Conservation (phyloP, 2,888 invertebrate species). For the Nysson spinosus region DNA sequence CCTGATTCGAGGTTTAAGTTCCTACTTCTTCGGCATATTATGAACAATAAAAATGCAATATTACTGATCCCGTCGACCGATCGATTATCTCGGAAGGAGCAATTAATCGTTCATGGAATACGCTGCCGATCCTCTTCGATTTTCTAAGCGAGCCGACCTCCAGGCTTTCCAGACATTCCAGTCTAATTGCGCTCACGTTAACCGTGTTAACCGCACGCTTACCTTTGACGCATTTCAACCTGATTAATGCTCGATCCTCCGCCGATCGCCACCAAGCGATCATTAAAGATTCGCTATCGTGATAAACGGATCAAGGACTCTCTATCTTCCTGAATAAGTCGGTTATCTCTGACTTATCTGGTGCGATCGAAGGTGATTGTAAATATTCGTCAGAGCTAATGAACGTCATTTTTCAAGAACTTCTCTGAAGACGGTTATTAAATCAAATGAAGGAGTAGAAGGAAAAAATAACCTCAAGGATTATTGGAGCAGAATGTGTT, state of each 20-base stretch:
- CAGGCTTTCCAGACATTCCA: constrained; percentile 38
- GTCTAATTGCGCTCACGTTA: constrained; percentile 49
- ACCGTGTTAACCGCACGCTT: constrained; percentile 46
- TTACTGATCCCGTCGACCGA: constrained; percentile 15
- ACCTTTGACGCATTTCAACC: constrained; percentile 44
- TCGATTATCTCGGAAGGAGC: constrained; percentile 35
- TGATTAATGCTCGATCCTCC: constrained; percentile 48
- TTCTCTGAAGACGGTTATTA: no score
- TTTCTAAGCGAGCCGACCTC: constrained; percentile 32
- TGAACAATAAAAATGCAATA: no score
- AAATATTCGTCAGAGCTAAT: no score
- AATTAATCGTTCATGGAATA: constrained; percentile 33
- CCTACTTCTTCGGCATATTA: not conserved
- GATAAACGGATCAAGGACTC: no score
- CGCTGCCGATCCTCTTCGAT: constrained; percentile 30
- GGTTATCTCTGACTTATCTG: no score
- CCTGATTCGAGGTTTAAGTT: constrained; percentile 23
- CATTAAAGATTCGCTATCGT: no score
- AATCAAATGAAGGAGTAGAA: no score
- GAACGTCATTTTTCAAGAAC: no score
- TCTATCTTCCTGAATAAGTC: no score
- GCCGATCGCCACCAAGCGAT: constrained; percentile 16
- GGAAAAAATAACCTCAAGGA: no score
- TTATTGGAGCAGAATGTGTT: no score
- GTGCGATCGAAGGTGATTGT: no score